These are phyloP conservation scores for Cisticola juncidis DNA, from an alignment of 2,113 vertebrate species.

Conservation along the genomic window DNA sequence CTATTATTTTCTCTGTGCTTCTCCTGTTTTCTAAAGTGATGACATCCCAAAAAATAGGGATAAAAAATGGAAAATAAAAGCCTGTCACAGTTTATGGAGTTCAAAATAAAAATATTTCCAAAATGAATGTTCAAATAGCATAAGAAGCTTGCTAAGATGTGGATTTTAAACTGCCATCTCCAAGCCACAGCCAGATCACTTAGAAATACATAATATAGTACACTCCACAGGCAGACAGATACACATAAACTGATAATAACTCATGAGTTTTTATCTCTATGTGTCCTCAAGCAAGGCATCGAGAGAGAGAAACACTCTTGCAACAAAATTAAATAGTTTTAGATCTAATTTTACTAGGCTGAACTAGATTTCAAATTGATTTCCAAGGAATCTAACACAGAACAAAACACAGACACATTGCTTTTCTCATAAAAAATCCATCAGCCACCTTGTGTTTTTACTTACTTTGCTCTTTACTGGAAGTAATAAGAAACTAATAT, in stretches of 20 bases:
- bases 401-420: constrained; percentile 25
- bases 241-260: constrained; percentile 60
- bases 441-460: constrained; percentile 41
- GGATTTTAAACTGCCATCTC: constrained; percentile 40
- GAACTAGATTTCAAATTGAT: constrained; percentile 75
- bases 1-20: neutral
- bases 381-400: constrained; percentile 69
- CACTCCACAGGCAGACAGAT: constrained; percentile 39
- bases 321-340: constrained; percentile 78
- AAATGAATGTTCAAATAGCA: neutral
- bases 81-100: neutral
- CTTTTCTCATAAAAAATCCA: constrained; percentile 67
- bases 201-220: constrained; percentile 26
- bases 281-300: constrained; percentile 64
- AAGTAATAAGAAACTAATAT: constrained; percentile 72
- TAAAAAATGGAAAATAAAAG: neutral
- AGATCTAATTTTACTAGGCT: constrained; percentile 78
- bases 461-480: constrained; percentile 61
- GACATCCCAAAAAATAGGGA: neutral
- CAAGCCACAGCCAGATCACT: constrained; percentile 18
- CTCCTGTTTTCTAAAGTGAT: neutral
- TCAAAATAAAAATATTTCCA: constrained; percentile 27
- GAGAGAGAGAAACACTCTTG: constrained; percentile 61
- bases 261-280: constrained; percentile 65
- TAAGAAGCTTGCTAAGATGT: constrained; percentile 3